Conservation (phyloP, 2,797 vertebrate genomes). For the Chelmon rostratus region DNA sequence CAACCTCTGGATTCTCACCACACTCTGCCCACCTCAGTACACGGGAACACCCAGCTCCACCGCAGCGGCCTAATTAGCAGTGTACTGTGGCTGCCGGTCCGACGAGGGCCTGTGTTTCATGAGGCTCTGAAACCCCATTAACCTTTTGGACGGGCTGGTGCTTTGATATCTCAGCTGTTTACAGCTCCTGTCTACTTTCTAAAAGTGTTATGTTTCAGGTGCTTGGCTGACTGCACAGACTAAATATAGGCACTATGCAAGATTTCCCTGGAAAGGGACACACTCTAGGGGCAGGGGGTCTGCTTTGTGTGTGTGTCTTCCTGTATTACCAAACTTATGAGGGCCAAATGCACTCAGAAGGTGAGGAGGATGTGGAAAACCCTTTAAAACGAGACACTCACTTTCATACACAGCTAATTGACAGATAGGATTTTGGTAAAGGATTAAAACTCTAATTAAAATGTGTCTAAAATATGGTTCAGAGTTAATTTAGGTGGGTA, state of each 20-base stretch:
- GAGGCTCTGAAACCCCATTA: conserved; percentile 73
- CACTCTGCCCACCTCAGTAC: conserved; percentile 18
- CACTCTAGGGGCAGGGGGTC: conserved; percentile 52
- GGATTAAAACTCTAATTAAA: background rate
- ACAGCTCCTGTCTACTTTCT: conserved; percentile 62
- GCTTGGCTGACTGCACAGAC: conserved; percentile 60
- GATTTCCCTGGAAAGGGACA: conserved; percentile 76
- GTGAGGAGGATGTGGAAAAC: conserved; percentile 2
- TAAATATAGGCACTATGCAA: conserved; percentile 79
- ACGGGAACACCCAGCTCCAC: conserved; percentile 22
- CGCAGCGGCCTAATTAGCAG: conserved; percentile 57
- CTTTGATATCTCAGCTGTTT: conserved; percentile 80
- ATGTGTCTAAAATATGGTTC: background rate
- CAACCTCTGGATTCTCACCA: conserved; percentile 16
- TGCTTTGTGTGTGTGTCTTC: conserved; percentile 4
- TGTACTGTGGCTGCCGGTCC: conserved; percentile 28
- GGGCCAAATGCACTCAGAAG: conserved; percentile 24
- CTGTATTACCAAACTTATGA: conserved; percentile 32
- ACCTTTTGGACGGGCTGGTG: conserved; percentile 70
- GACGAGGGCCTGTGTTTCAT: conserved; percentile 63
- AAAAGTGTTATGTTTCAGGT: conserved; percentile 77
- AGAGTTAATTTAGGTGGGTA: background rate
- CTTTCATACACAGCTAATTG: background rate
- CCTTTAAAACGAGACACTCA: background rate
- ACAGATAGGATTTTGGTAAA: background rate